A percentile compares a stretch with the other conserved stretches of the same genome.
These are phyloP conservation scores for Sylvia borin DNA, from an alignment of 2,797 vertebrate species.

Conservation along the genomic window DNA sequence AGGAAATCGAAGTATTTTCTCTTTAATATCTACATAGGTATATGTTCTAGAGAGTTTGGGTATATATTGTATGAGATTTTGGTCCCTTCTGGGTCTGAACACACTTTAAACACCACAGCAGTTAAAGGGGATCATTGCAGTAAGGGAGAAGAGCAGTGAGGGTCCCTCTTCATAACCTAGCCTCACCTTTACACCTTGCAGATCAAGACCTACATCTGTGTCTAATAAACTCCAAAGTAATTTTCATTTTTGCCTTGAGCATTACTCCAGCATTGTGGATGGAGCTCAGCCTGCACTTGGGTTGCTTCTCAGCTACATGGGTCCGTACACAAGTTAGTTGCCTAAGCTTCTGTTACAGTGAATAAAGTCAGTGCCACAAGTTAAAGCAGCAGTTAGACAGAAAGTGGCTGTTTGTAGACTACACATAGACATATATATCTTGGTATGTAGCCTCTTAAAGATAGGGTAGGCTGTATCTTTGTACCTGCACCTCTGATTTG, in stretches of 20 bases:
- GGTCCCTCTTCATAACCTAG: neutral
- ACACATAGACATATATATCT: neutral
- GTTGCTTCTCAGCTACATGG: neutral
- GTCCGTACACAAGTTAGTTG: neutral
- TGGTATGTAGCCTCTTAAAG: neutral
- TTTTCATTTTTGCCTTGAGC: neutral
- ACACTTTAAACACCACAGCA: accelerated
- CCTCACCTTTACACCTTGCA: neutral
- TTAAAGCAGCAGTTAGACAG: neutral
- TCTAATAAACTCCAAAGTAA: neutral
- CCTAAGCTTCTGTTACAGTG: neutral
- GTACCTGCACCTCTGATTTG: accelerated
- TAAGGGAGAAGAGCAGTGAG: neutral
- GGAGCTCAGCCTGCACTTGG: neutral
- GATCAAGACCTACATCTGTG: neutral
- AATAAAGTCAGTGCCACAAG: no score
- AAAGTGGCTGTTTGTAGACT: neutral
- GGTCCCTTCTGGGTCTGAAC: neutral
- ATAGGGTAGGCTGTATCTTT: neutral
- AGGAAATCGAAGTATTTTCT: neutral
- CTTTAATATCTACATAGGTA: neutral
- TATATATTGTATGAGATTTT: neutral
- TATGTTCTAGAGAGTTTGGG: neutral
- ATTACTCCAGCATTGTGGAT: neutral
- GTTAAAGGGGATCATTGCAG: accelerated